Evolutionary conservation across 2,797 vertebrate species (phyloP), one percentile per base, ranked within the genome.

Genomic region (Chrysocyon brachyurus): DNA sequence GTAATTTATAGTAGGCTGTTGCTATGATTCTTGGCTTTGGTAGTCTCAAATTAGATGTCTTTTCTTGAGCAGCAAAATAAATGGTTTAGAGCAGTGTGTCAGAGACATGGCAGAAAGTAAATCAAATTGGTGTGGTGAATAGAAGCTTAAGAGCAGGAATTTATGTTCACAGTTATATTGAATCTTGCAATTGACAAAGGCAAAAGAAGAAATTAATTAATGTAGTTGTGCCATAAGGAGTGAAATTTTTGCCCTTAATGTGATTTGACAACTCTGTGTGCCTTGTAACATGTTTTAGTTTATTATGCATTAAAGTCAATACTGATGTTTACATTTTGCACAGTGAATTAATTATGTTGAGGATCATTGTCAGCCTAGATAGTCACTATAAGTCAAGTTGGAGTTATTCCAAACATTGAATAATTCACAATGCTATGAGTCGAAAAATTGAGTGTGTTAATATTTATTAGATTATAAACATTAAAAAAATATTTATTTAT

Each of bases 361-460:
- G 81, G 54, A 70, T 82, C 22, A 70, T 24, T 90, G 54, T 95
- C 46, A 83, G 15, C 31, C 59, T 59, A 83, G 52, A 56, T 73
- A 87, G 46, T 90, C 86, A 49, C 3, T 26, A 6, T 85, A 87
- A 96, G 81, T 77, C 56, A 83, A 36, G 56, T 46, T 66, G 70
- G 68, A 72, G 22, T 95, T 90, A 90, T 82, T 92, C 82, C 28
- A 81, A 66, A 21, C 64, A 46, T 59, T 94, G 81, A 88, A 87
- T 77, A 90, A 91, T 87, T 87, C 33, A 84, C 0, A 78, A 19
- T 87, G 31, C 57, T 89, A 54, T 84, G 85, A 94, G 61, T 75
- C 72, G 52, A 66, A 85, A 46, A 75, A 81, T 72, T 88, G 33
- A 66, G 15, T 10, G 1, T 91, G 70, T 94, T 81, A 94, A 36